phyloP scores from a whole-genome alignment of 2,797 vertebrate species.

The Fundulus diaphanus region DNA sequence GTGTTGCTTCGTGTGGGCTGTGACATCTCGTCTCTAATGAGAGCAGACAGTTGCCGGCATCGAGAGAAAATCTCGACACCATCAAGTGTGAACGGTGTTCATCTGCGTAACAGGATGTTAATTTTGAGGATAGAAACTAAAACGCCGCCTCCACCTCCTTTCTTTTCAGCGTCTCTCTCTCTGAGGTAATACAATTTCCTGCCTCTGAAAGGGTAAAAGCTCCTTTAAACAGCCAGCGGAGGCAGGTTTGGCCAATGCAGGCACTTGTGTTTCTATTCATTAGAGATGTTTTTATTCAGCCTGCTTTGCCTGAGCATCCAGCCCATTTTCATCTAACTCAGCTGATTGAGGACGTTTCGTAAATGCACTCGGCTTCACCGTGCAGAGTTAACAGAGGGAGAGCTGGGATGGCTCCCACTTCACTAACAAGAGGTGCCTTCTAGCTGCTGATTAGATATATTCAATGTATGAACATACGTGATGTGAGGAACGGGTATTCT shows the following conservation, averaged over 20 bases:
- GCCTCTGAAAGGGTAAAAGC: constrained; percentile 74
- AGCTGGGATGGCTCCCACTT: constrained; percentile 20
- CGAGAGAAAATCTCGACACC: constrained; percentile 13
- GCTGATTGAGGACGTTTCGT: constrained; percentile 63
- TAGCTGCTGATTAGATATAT: constrained; percentile 47
- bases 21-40: constrained; percentile 7
- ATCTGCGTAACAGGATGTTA: constrained; percentile 31
- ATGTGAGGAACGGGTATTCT: constrained; percentile 42
- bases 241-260: constrained; percentile 41
- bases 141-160: constrained; percentile 22
- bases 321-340: constrained; percentile 64
- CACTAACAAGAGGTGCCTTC: constrained; percentile 34
- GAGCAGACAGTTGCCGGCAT: constrained; percentile 25
- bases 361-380: constrained; percentile 54
- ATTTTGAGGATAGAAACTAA: constrained; percentile 27
- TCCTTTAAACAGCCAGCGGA: constrained; percentile 36
- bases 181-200: constrained; percentile 69
- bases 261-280: constrained; percentile 72
- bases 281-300: constrained; percentile 68
- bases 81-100: constrained; percentile 35
- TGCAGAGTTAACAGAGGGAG: constrained; percentile 60
- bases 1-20: background rate
- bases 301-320: constrained; percentile 44
- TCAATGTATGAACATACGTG: constrained; percentile 41
- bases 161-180: constrained; percentile 31